phyloP scores from a whole-genome alignment of 1,140 invertebrate species.

The Sweltsa coloradensis region DNA sequence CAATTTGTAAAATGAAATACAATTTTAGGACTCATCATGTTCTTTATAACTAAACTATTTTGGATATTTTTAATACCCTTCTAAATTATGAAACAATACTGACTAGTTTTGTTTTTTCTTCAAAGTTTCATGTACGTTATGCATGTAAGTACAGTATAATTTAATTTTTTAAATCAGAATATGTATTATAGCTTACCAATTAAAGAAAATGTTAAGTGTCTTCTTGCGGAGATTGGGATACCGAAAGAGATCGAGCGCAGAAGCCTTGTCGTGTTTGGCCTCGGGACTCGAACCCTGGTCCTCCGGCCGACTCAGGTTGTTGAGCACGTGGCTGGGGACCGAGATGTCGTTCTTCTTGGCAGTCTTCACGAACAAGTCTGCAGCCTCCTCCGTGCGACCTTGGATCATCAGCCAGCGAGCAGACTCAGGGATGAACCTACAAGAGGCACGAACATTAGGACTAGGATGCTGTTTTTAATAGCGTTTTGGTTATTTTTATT shows the following conservation, averaged over 20 bases:
- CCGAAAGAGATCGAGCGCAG: conserved; percentile 51
- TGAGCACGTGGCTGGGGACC: conserved; percentile 39
- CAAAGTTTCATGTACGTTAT: neutral
- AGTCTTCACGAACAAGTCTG: conserved; percentile 49
- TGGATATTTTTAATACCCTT: no score
- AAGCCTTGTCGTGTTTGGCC: conserved; percentile 27
- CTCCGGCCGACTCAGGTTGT: conserved; percentile 31
- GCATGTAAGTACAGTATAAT: conserved; percentile 13
- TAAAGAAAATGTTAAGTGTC: conserved; percentile 61
- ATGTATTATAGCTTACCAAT: no score
- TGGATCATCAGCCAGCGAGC: conserved; percentile 68
- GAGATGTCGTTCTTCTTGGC: conserved; percentile 52
- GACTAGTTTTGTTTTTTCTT: conserved; percentile 1
- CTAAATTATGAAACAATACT: conserved; percentile 25
- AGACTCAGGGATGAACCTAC: conserved; percentile 68
- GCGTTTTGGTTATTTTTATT: no score
- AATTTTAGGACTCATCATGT: neutral
- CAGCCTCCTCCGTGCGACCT: conserved; percentile 55
- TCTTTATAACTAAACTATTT: conserved; percentile 18
- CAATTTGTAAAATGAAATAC: neutral
- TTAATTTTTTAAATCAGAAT: no score
- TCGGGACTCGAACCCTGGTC: conserved; percentile 2
- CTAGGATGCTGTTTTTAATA: no score
- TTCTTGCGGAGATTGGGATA: conserved; percentile 57
- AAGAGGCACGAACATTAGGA: no score